A percentile compares a stretch with the other conserved stretches of the same genome.
These are phyloP conservation scores for Lucilia cuprina DNA, from an alignment of 1,140 invertebrate species.

Conservation along the genomic window DNA sequence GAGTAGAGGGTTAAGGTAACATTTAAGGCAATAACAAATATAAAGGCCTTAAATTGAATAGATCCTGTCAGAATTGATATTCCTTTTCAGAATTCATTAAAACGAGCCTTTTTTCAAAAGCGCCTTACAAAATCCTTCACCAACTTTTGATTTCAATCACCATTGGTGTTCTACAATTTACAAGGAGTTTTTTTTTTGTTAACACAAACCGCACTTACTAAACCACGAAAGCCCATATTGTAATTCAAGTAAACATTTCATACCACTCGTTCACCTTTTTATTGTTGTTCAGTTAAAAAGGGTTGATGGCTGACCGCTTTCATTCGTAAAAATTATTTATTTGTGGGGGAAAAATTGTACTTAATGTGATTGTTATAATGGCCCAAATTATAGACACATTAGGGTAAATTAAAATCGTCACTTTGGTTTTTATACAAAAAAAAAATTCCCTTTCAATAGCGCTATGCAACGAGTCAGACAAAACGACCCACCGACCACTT, in stretches of 20 bases:
- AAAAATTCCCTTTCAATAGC: not conserved
- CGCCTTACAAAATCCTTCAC: too few relatives aligned
- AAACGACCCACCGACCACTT: not conserved
- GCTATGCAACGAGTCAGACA: not conserved
- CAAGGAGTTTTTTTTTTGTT: not conserved
- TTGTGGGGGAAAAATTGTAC: constrained; percentile 39
- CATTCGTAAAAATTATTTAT: not conserved
- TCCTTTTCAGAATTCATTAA: too few relatives aligned
- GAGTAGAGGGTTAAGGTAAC: too few relatives aligned
- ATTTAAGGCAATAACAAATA: too few relatives aligned
- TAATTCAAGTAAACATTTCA: not conserved
- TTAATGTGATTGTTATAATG: constrained; percentile 61
- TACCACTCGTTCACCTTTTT: not conserved
- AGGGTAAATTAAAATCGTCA: constrained; percentile 60
- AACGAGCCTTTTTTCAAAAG: too few relatives aligned
- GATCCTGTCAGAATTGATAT: too few relatives aligned
- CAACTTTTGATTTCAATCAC: too few relatives aligned
- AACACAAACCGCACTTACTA: not conserved
- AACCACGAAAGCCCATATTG: not conserved
- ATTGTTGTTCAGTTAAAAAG: not conserved
- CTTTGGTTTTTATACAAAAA: not conserved
- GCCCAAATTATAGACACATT: constrained; percentile 61
- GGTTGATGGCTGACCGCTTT: constrained; percentile 1
- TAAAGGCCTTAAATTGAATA: too few relatives aligned
- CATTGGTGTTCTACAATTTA: not conserved